Percentiles rank a stretch among this genome's conserved stretches.
These are phyloP conservation scores for Tetraodon nigroviridis DNA, from an alignment of 2,113 vertebrate species.

Conservation along the genomic window DNA sequence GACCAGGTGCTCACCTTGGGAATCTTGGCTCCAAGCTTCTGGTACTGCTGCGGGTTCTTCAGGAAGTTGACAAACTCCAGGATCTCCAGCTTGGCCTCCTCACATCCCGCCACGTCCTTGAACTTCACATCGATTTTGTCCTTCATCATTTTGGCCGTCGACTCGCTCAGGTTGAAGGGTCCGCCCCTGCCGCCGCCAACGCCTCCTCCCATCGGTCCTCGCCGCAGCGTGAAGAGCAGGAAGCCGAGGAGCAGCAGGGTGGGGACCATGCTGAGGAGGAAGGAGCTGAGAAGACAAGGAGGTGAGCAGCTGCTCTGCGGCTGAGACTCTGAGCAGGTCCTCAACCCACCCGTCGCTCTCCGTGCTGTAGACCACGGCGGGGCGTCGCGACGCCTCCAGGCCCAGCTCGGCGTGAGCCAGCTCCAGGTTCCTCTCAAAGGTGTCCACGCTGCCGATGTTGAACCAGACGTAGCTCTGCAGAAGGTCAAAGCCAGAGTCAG, in stretches of 20 bases:
- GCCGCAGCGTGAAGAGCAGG: conserved; percentile 85
- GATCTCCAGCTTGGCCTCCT: conserved; percentile 96
- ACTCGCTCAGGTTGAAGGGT: conserved; percentile 94
- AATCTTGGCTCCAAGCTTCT: conserved; percentile 96
- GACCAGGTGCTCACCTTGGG: conserved; percentile 80
- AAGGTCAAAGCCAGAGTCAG: no score
- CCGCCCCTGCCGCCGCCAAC: conserved; percentile 91
- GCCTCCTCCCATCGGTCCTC: conserved; percentile 81
- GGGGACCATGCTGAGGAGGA: conserved; percentile 91
- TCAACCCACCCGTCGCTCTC: conserved; percentile 91
- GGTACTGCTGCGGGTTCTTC: conserved; percentile 96
- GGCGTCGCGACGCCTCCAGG: conserved; percentile 87
- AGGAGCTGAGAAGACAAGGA: conserved; percentile 71
- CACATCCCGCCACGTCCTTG: conserved; percentile 96
- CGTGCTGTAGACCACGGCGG: conserved; percentile 89
- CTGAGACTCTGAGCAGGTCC: not conserved
- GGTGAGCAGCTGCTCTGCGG: not conserved
- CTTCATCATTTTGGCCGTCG: conserved; percentile 92
- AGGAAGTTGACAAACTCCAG: conserved; percentile 99
- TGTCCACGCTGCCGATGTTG: conserved; percentile 97
- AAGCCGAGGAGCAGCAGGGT: conserved; percentile 88
- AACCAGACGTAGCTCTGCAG: conserved; percentile 88
- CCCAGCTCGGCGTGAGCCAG: conserved; percentile 87
- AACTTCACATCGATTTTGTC: conserved; percentile 97
- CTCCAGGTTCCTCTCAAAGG: conserved; percentile 96